Conservation (phyloP, 2,888 invertebrate species). For the Tiphia femorata region DNA sequence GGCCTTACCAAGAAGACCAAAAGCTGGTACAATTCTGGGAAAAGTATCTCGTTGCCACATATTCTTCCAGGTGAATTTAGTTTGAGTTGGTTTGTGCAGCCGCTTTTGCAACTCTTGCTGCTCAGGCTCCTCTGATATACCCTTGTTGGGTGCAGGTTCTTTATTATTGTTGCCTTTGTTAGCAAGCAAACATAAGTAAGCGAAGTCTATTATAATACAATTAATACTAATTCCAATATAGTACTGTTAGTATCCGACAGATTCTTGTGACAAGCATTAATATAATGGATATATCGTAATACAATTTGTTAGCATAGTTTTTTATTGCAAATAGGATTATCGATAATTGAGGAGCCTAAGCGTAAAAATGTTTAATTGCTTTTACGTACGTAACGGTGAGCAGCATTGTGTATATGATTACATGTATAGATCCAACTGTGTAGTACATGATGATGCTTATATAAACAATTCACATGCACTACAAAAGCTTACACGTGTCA, state of each 20-base stretch:
- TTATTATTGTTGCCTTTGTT: constrained; percentile 57
- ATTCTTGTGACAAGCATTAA: constrained; percentile 12
- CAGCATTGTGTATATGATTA: too few species aligned
- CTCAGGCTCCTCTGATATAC: constrained; percentile 45
- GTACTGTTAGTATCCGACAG: constrained; percentile 19
- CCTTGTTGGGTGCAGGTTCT: constrained; percentile 38
- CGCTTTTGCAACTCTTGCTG: constrained; percentile 41
- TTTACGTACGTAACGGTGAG: too few species aligned
- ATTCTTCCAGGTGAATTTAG: constrained; percentile 58
- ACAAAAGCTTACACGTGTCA: constrained; percentile 26
- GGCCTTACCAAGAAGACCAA: constrained; percentile 63
- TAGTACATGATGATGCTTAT: too few species aligned
- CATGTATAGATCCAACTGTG: too few species aligned
- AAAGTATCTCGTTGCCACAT: constrained; percentile 60
- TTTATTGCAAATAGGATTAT: neutral
- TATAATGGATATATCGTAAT: constrained; percentile 5
- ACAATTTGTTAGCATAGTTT: too few species aligned
- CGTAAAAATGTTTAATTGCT: neutral
- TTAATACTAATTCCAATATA: constrained; percentile 22
- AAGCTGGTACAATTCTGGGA: constrained; percentile 60
- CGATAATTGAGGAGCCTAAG: neutral
- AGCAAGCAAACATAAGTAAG: constrained; percentile 55
- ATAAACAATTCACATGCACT: constrained; percentile 12
- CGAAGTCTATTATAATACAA: constrained; percentile 34
- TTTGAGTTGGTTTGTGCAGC: constrained; percentile 57